Base-by-base conservation (phyloP, 2,888 invertebrate genomes). In the Meiosimyza platycephala region DNA sequence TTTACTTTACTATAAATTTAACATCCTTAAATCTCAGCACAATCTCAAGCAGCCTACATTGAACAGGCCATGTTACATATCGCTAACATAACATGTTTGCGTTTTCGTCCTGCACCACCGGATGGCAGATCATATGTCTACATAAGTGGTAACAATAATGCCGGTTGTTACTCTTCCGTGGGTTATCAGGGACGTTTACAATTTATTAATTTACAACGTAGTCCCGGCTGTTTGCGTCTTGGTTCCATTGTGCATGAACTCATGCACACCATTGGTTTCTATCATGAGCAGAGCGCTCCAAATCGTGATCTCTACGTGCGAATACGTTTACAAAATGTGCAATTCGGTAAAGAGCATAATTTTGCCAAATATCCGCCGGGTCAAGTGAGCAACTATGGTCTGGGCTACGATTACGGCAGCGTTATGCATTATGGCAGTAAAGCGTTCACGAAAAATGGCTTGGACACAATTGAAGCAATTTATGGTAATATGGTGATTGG, bases 381-480 rank as follows among this genome's bases (percentile, higher is more conserved):
- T 15, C 86, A 84, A 15, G 89, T 91, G 0, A 88, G 90, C n/a
- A 90, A 90, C 54, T 93, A 89, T 81, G 92, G 91, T 4, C 89
- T 93, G 28, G 85, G 88, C 0, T 94, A 94, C 81, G 94, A 94
- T 83, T 94, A 92, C 83, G 89, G 90, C 75, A 94, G 94, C 77
- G 91, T 94, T 3, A 92, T 94, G 92, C 94, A 94, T 81, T 94
- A 94, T 82, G 92, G 93, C 0, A 89, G 89, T 48, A 89, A 88
- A 22, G 93, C 94, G 0, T 94, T 94, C 85, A 92, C 93, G 0
- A 89, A 82, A 66, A 94, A 94, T 83, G 90, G 90, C 0, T 82
- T 89, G 79, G 89, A 90, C 15, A 94, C 94, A 0, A 93, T 94
- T 66, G 87, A 90, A 22, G 88, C 93, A 12, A 3, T 50, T 11